These are phyloP conservation scores for Bombus consobrinus DNA, from an alignment of 1,140 invertebrate species.

Conservation along the genomic window DNA sequence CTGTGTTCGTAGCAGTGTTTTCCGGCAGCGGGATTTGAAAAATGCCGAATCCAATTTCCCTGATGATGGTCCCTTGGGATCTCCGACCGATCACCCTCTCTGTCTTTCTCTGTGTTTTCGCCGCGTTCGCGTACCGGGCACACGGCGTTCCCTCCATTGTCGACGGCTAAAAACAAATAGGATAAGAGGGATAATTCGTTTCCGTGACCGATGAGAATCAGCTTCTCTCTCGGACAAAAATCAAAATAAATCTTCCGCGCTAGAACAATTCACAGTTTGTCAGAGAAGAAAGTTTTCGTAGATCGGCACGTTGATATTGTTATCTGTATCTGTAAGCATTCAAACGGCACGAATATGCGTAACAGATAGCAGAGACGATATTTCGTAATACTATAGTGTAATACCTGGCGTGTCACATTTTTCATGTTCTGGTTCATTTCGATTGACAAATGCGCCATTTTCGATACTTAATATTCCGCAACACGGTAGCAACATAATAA, in stretches of 20 bases:
- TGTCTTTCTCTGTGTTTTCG: slow-evolving; percentile 60
- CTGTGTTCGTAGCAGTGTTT: slow-evolving; percentile 64
- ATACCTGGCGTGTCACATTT: slow-evolving; percentile 25
- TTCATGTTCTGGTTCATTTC: slow-evolving; percentile 20
- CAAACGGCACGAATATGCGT: not conserved
- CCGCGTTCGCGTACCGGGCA: slow-evolving; percentile 52
- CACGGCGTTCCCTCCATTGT: slow-evolving; percentile 56
- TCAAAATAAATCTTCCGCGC: slow-evolving; percentile 38
- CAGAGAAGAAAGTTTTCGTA: not conserved
- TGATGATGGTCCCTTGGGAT: slow-evolving; percentile 79
- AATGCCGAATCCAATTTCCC: slow-evolving; percentile 81
- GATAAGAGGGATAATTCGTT: slow-evolving; percentile 72
- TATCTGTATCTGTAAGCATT: not conserved
- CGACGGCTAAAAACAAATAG: slow-evolving; percentile 78
- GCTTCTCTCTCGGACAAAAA: slow-evolving; percentile 30
- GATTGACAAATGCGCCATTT: slow-evolving; percentile 35
- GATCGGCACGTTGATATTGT: not conserved
- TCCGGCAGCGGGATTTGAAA: slow-evolving; percentile 73
- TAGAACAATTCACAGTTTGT: slow-evolving; percentile 64
- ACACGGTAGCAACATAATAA: slow-evolving; percentile 44
- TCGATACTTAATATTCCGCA: slow-evolving; percentile 45
- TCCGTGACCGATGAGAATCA: slow-evolving; percentile 46
- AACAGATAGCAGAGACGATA: not conserved
- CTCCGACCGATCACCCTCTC: slow-evolving; percentile 39
- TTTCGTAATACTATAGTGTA: slow-evolving; percentile 25